These are phyloP conservation scores for Trinectes maculatus DNA, from an alignment of 2,113 vertebrate genomes.

Conservation along the genomic window DNA sequence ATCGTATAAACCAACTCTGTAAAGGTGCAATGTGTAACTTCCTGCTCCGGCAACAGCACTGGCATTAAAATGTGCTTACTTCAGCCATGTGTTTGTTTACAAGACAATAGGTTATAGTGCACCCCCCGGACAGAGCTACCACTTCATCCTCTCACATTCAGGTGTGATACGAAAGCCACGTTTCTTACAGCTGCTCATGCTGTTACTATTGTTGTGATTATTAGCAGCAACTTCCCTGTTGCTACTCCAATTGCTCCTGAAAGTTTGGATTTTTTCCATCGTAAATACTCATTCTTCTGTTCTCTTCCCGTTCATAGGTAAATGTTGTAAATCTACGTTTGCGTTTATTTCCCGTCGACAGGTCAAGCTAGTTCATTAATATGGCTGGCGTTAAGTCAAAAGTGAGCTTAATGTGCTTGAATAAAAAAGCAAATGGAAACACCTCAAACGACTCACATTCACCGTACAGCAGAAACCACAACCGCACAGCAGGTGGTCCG, in stretches of 20 bases:
- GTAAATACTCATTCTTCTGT: too few relatives aligned
- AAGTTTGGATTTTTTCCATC: too few relatives aligned
- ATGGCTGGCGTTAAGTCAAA: background rate
- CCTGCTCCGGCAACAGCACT: background rate
- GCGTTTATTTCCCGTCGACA: background rate
- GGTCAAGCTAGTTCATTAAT: background rate
- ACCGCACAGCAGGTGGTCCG: background rate
- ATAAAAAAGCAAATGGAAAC: background rate
- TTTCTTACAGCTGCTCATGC: too few relatives aligned
- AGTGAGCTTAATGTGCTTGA: background rate
- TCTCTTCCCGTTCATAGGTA: background rate
- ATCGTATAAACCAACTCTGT: background rate
- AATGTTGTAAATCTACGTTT: background rate
- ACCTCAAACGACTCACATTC: background rate
- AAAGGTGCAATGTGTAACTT: background rate
- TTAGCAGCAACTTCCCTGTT: too few relatives aligned
- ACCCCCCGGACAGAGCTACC: too few relatives aligned
- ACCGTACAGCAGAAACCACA: background rate
- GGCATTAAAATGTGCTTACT: background rate
- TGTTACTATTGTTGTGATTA: too few relatives aligned
- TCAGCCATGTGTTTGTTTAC: background rate
- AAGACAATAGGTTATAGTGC: too few relatives aligned
- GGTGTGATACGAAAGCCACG: too few relatives aligned
- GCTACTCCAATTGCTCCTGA: too few relatives aligned
- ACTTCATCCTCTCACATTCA: too few relatives aligned